Evolutionary conservation across 2,888 invertebrate species (phyloP), one percentile per base, ranked within the genome.

Genomic region (Salpingus planirostris): DNA sequence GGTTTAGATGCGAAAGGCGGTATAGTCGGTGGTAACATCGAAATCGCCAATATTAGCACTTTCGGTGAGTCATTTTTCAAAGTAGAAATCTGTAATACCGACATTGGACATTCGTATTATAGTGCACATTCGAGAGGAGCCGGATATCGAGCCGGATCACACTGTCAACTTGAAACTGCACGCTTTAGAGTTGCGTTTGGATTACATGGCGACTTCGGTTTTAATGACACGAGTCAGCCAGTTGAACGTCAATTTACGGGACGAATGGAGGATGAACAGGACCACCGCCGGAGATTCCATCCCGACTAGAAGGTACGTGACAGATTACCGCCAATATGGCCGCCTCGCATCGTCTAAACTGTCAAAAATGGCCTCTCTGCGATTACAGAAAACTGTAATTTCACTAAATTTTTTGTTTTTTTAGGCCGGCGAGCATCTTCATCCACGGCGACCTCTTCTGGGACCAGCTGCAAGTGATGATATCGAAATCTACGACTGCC

Each of bases 191-290:
- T 72, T 91, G 47, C 76, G 95, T 11, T 70, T 97, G 36, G 97
- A 97, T 69, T 97, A 97, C 71, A 97, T 97, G 97, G 95, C 95
- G 40, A 88, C 93, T n/a, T 82, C 89, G 21, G 91, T 91, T 34
- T 68, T 97, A 38, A 87, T 97, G 82, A 84, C 84, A 6, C 72
- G 93, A 28, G 86, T 93, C 26, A 89, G 88, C 46, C 75, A 78
- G 8, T 75, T 92, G 44, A 80, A 78, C 29, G 83, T 88, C 1
- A 79, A 80, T 33, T 70, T 92, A 39, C 71, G 80, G 38, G 93
- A 95, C 64, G 88, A 91, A 64, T 95, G 92, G 93, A 78, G 81
- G 53, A 74, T 83, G 25, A 70, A 70, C 51, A 56, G 69, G 33
- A 10, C 10, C 7, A 60, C 57, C 24, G 57, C 59, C 21, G 59